These are phyloP conservation scores for Lordiphosa mommai DNA, from an alignment of 1,140 invertebrate genomes.

Conservation along the genomic window DNA sequence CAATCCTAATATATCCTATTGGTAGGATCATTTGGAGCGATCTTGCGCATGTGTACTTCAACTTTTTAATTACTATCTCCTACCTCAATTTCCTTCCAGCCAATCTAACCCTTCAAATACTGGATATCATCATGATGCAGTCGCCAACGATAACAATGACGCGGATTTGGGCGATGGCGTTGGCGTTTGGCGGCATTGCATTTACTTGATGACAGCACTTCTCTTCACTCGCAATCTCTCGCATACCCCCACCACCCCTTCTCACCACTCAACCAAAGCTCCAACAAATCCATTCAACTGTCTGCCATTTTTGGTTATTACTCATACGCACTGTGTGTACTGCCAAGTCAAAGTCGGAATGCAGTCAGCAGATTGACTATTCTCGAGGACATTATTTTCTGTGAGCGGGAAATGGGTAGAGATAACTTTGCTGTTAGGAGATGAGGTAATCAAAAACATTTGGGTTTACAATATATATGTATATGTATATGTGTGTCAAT, in stretches of 20 bases:
- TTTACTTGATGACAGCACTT: conserved; percentile 44
- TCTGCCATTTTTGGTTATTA: conserved; percentile 47
- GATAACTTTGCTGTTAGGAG: conserved; percentile 9
- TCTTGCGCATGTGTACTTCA: too few species aligned
- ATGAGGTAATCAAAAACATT: conserved; percentile 56
- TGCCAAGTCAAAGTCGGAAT: conserved; percentile 43
- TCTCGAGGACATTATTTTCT: conserved; percentile 31
- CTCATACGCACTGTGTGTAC: conserved; percentile 64
- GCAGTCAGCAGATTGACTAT: conserved; percentile 35
- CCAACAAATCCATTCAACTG: conserved; percentile 12
- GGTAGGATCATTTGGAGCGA: too few species aligned
- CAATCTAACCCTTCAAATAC: background rate
- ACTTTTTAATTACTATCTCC: too few species aligned
- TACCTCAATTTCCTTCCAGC: background rate
- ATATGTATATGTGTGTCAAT: background rate
- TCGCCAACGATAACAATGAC: conserved; percentile 24
- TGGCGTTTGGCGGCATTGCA: conserved; percentile 38
- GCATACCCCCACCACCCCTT: too few species aligned
- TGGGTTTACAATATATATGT: conserved; percentile 11
- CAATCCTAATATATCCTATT: background rate
- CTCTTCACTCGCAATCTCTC: background rate
- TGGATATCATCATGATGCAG: conserved; percentile 2
- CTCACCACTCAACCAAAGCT: background rate
- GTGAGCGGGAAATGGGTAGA: background rate
- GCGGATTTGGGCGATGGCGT: conserved; percentile 40